These are phyloP conservation scores for Catharus fuscescens DNA, from an alignment of 2,113 vertebrate genomes.

Conservation along the genomic window DNA sequence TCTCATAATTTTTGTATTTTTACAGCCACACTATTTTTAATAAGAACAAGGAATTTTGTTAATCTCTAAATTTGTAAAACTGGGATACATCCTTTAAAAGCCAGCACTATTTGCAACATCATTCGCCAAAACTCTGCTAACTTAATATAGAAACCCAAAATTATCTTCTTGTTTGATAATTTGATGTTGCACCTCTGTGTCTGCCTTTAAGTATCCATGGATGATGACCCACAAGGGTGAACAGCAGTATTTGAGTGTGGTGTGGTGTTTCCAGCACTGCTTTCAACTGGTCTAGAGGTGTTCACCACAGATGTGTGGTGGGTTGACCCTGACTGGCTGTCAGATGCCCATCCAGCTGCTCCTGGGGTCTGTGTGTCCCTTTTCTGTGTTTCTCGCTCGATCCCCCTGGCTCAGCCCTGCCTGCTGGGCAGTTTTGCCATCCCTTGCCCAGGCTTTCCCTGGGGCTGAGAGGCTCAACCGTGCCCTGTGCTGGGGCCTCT, in stretches of 20 bases:
- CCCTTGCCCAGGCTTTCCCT: neutral
- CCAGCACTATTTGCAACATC: neutral
- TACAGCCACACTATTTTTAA: neutral
- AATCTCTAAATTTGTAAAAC: neutral
- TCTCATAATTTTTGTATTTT: neutral
- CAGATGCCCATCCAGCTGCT: neutral
- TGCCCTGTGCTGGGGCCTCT: accelerated
- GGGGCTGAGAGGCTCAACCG: neutral
- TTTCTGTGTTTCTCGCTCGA: accelerated
- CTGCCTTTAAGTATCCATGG: neutral
- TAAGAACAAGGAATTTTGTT: neutral
- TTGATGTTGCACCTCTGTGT: neutral
- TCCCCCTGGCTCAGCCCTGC: neutral
- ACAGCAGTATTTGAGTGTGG: neutral
- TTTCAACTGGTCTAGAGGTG: neutral
- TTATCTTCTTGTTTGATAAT: neutral
- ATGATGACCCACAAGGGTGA: neutral
- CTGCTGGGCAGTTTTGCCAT: neutral
- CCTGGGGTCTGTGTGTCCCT: neutral
- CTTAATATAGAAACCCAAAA: neutral
- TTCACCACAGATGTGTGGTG: neutral
- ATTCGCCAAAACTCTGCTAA: neutral
- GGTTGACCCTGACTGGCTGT: neutral
- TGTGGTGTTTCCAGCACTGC: neutral
- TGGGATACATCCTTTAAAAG: neutral